Conservation (phyloP, 2,888 invertebrate species). For the Mythimna impura region DNA sequence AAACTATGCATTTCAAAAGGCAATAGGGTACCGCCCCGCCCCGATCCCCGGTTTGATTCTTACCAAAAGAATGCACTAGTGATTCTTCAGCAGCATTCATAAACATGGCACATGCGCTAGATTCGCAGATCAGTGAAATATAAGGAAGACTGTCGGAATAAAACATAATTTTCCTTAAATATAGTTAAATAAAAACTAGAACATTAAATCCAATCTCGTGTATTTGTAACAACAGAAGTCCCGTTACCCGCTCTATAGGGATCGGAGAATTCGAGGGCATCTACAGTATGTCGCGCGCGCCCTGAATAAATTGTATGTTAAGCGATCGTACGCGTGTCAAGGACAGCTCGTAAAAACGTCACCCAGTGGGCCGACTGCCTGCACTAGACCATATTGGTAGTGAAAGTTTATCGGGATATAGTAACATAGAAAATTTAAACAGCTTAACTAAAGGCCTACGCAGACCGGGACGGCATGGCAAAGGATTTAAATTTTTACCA, state of each 20-base stretch:
- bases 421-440: background rate
- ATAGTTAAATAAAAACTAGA: background rate
- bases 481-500: no score
- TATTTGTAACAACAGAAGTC: constrained; percentile 32
- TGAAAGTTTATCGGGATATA: constrained; percentile 53
- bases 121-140: background rate
- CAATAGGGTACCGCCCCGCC: no score
- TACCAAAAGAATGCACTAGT: no score
- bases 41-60: no score
- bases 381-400: constrained; percentile 43
- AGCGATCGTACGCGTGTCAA: constrained; percentile 58
- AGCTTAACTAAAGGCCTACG: no score
- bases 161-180: constrained; percentile 9
- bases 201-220: constrained; percentile 19
- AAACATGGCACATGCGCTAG: background rate
- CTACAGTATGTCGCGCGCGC: constrained; percentile 69
- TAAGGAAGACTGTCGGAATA: constrained; percentile 3
- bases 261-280: constrained; percentile 59
- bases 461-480: no score
- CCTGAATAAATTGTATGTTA: constrained; percentile 68
- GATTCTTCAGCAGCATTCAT: no score
- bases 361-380: constrained; percentile 26
- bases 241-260: constrained; percentile 57
- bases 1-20: no score
- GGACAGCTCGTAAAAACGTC: constrained; percentile 61